A percentile compares a stretch with the other conserved stretches of the same genome.
These are phyloP conservation scores for Sapajus apella DNA, from an alignment of 2,113 vertebrate species.

Conservation along the genomic window DNA sequence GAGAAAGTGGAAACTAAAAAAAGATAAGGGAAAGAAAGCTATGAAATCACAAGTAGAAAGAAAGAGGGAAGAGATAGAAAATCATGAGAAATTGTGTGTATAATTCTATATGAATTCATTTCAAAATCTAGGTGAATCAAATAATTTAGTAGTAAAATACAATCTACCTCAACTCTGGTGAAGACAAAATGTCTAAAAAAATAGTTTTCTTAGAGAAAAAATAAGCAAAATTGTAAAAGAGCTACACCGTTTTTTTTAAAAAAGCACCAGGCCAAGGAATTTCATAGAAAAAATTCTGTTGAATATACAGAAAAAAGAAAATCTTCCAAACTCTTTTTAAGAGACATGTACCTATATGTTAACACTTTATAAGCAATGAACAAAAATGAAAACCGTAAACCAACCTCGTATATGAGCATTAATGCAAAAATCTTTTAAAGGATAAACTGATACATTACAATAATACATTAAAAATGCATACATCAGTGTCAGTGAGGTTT, in stretches of 20 bases:
- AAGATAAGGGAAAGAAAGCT: neutral
- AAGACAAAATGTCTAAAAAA: neutral
- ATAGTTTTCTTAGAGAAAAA: neutral
- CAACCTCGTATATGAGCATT: neutral
- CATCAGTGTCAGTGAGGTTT: neutral
- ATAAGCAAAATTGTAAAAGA: neutral
- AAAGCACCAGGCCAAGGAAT: neutral
- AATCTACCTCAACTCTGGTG: neutral
- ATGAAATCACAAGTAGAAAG: neutral
- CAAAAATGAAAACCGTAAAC: neutral
- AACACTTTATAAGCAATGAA: neutral
- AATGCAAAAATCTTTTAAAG: neutral
- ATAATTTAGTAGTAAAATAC: neutral
- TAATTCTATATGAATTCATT: neutral
- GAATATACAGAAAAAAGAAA: neutral
- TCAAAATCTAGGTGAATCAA: neutral
- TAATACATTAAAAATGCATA: neutral
- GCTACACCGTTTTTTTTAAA: neutral
- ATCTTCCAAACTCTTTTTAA: neutral
- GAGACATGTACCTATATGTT: neutral
- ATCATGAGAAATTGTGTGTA: neutral
- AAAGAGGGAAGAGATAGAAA: neutral
- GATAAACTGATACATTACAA: neutral
- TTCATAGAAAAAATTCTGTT: neutral
- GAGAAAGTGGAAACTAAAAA: neutral